Base-by-base conservation (phyloP, 2,113 vertebrate species). In the Struthidea cinerea region DNA sequence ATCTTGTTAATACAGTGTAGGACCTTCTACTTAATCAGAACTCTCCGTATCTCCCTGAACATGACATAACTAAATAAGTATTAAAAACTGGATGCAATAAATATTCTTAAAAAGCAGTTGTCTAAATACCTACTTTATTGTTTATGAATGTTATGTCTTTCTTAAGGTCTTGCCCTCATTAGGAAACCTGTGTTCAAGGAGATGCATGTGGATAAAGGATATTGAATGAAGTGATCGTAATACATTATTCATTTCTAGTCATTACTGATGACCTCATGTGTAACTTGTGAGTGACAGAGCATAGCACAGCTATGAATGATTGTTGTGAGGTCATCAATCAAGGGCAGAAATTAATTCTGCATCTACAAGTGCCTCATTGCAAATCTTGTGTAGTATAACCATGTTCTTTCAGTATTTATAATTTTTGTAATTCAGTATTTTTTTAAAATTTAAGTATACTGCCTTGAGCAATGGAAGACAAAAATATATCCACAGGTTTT, bases 221-320 rank as follows among this genome's bases (percentile, higher is more conserved):
- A 65, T 28, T 39, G 39, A 86, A 89, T 53, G 17, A 73, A 33
- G 22, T 68, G 23, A 47, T 37, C 92, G 71, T 80, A 94, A 95
- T 92, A 30, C 32, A 78, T 88, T 91, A 85, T 92, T 94, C 18
- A 86, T 95, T 93, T 76, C 23, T 79, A 87, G 57, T 81, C 83
- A 71, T 84, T 95, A 92, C 56, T 55, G 78, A 76, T 85, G 70
- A 82, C 70, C 65, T 94, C 87, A 76, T 22, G 56, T 64, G 50
- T 57, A 76, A 87, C 47, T 91, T 55, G 24, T 85, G 86, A 82
- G 46, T 81, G 26, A 39, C 42, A 67, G 84, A 79, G 27, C 65
- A 74, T 37, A 82, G 39, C 53, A 59, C 12, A 88, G 26, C 18
- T 76, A 33, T n/a, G 67, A 94, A 57, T 74, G 53, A 84, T 59